A percentile compares a stretch with the other conserved stretches of the same genome.
These are phyloP conservation scores for Drosophila nigromelanica DNA, from an alignment of 1,140 invertebrate species.

Conservation along the genomic window DNA sequence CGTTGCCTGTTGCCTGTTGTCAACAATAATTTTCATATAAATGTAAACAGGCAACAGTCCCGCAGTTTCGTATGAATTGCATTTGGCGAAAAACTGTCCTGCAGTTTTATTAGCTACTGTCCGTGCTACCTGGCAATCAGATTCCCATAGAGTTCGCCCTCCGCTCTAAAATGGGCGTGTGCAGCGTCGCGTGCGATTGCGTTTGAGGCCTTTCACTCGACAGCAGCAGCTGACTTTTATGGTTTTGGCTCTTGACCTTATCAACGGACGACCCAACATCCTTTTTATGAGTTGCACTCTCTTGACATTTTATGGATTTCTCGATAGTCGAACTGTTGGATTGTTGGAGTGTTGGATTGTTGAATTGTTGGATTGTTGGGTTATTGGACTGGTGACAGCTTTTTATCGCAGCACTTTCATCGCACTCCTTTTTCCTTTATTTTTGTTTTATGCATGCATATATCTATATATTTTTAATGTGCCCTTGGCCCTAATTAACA, in stretches of 20 bases:
- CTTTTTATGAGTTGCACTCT: constrained; percentile 62
- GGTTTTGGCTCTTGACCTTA: constrained; percentile 76
- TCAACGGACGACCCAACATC: constrained; percentile 55
- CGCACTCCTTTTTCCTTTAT: constrained; percentile 55
- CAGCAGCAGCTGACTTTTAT: constrained; percentile 68
- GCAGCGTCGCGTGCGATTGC: constrained; percentile 58
- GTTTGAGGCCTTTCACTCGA: constrained; percentile 25
- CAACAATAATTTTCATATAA: constrained; percentile 60
- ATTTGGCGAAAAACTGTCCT: constrained; percentile 38
- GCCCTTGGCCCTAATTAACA: constrained; percentile 78
- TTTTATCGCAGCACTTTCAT: constrained; percentile 79
- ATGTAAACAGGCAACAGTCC: constrained; percentile 64
- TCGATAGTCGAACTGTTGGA: constrained; percentile 15
- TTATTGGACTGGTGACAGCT: constrained; percentile 65
- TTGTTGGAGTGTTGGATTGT: constrained; percentile 28
- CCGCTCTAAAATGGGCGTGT: constrained; percentile 42
- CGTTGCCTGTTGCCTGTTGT: constrained; percentile 25
- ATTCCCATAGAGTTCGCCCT: background rate
- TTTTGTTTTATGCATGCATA: background rate
- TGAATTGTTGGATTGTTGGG: constrained; percentile 21
- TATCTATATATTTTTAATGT: constrained; percentile 32
- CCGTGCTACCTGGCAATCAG: constrained; percentile 41
- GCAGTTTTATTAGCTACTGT: constrained; percentile 78
- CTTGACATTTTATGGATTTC: constrained; percentile 71
- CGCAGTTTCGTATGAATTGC: constrained; percentile 49